A percentile compares a stretch with the other conserved stretches of the same genome.
phyloP scores from a whole-genome alignment of 2,888 invertebrate genomes.

The Andrena praecox region DNA sequence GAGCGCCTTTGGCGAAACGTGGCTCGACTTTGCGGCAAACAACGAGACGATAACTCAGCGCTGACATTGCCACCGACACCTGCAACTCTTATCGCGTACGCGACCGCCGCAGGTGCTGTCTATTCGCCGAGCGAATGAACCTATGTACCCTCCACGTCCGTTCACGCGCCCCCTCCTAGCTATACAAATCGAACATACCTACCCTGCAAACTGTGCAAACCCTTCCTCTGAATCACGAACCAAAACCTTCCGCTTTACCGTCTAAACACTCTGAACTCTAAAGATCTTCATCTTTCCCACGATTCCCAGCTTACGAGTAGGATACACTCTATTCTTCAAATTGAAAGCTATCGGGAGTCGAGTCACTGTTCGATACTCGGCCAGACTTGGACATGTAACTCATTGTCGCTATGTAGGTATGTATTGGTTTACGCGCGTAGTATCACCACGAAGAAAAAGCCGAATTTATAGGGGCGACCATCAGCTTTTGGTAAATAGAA shows the following conservation, averaged over 20 bases:
- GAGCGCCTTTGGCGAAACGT: slow-evolving; percentile 47
- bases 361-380: no score
- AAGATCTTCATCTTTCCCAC: no score
- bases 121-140: background rate
- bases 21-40: slow-evolving; percentile 41
- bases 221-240: background rate
- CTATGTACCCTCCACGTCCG: background rate
- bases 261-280: no score
- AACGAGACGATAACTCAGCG: slow-evolving; percentile 62
- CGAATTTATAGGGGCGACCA: slow-evolving; percentile 51
- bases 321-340: no score
- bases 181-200: background rate
- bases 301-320: no score
- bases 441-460: slow-evolving; percentile 3
- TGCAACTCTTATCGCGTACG: slow-evolving; percentile 49
- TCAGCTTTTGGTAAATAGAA: slow-evolving; percentile 67
- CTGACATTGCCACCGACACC: slow-evolving; percentile 60
- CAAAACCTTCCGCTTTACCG: no score
- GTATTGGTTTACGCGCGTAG: no score
- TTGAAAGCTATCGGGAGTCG: no score
- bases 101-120: slow-evolving; percentile 33
- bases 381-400: no score
- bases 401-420: no score
- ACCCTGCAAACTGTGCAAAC: background rate
- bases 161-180: background rate